These are phyloP conservation scores for Platycheirus rosarum DNA, from an alignment of 2,888 invertebrate genomes.

Conservation along the genomic window DNA sequence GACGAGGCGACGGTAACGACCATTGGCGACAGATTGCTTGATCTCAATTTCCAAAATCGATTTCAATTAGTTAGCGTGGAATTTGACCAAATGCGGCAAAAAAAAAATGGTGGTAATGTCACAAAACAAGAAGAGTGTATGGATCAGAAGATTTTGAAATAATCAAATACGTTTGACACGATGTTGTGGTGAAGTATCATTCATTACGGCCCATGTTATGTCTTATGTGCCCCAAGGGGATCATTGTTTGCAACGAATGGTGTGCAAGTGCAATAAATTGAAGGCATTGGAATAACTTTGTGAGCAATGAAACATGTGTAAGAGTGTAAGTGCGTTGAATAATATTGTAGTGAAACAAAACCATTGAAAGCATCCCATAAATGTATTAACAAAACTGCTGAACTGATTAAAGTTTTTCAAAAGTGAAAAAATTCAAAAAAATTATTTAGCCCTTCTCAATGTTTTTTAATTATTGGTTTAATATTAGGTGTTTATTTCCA, in stretches of 20 bases:
- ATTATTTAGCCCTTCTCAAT: too few relatives aligned
- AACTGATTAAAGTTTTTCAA: too few relatives aligned
- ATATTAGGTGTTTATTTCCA: too few relatives aligned
- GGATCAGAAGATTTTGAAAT: conserved; percentile 69
- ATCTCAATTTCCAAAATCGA: conserved; percentile 71
- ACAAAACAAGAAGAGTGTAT: conserved; percentile 57
- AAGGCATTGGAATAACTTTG: conserved; percentile 13
- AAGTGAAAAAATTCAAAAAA: too few relatives aligned
- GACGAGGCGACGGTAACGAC: conserved; percentile 37
- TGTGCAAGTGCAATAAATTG: conserved; percentile 25
- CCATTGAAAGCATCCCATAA: too few relatives aligned
- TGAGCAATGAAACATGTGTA: too few relatives aligned
- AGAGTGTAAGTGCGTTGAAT: too few relatives aligned
- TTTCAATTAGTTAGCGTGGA: conserved; percentile 74
- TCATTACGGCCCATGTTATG: conserved; percentile 52
- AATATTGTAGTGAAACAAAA: too few relatives aligned
- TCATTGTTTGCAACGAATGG: conserved; percentile 38
- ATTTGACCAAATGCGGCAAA: conserved; percentile 59
- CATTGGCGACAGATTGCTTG: conserved; percentile 66
- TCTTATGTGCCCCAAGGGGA: conserved; percentile 64
- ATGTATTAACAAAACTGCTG: too few relatives aligned
- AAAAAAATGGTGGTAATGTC: conserved; percentile 62
- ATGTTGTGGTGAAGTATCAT: conserved; percentile 27
- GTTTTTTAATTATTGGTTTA: too few relatives aligned
- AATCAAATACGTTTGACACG: conserved; percentile 47